Evolutionary conservation across 2,797 vertebrate genomes (phyloP).

Genomic region (Morus bassanus): DNA sequence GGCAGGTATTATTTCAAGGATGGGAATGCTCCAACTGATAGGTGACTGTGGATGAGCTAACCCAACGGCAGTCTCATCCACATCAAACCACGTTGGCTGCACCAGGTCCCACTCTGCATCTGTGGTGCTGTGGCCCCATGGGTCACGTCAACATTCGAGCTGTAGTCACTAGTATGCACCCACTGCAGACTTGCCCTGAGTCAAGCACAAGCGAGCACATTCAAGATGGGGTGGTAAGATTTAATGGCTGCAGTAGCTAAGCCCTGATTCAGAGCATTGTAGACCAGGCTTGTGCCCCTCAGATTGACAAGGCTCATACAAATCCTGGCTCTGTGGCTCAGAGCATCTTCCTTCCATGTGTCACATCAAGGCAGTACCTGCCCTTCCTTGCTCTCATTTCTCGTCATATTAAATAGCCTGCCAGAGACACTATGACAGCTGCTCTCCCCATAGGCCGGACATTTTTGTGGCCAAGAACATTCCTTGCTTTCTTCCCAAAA

Average conservation of each 20-base stretch:
- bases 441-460: background rate
- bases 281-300: background rate
- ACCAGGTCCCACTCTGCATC: background rate
- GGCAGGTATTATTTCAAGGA: background rate
- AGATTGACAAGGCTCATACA: rapidly evolving
- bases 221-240: background rate
- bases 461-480: background rate
- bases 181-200: rapidly evolving
- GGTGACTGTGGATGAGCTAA: background rate
- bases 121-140: background rate
- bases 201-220: rapidly evolving
- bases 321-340: background rate
- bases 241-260: background rate
- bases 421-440: background rate
- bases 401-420: background rate
- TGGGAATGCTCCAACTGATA: background rate
- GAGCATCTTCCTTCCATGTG: background rate
- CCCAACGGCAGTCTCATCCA: background rate
- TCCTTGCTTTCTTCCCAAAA: background rate
- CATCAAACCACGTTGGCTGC: rapidly evolving
- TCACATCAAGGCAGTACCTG: background rate
- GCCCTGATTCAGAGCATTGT: background rate
- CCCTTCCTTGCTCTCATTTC: background rate
- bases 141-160: rapidly evolving
- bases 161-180: background rate